These are phyloP conservation scores for Ivindomyrus marchei DNA, from an alignment of 2,113 vertebrate species.

Conservation along the genomic window DNA sequence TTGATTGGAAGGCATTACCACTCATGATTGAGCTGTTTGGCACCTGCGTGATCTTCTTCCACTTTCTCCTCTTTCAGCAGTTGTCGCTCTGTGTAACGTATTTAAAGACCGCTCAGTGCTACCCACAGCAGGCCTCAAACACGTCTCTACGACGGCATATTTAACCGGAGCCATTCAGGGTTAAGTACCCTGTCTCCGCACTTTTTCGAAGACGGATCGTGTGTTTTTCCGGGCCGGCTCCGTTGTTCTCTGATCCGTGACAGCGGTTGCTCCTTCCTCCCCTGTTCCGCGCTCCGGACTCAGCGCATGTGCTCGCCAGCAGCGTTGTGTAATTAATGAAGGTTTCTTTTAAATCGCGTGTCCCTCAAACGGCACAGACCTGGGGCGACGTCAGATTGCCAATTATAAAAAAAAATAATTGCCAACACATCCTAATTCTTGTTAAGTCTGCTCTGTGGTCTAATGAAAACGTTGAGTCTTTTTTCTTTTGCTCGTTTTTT, in stretches of 20 bases:
- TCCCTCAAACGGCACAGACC: not conserved
- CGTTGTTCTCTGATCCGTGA: not conserved
- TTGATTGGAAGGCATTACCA: not conserved
- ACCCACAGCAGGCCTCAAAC: not conserved
- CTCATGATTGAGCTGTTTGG: not conserved
- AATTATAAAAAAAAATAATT: constrained; percentile 13
- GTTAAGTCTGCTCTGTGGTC: not conserved
- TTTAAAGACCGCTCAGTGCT: not conserved
- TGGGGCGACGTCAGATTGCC: not conserved
- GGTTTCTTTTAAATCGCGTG: not conserved
- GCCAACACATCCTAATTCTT: not conserved
- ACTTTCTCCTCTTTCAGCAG: not conserved
- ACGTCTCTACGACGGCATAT: not conserved
- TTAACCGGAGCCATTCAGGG: not conserved
- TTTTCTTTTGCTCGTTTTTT: not conserved
- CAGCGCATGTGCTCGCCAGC: not conserved
- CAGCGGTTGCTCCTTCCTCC: not conserved
- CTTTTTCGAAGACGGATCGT: not conserved
- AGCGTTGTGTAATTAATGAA: not conserved
- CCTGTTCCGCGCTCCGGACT: not conserved
- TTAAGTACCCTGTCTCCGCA: not conserved
- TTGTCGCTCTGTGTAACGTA: not conserved
- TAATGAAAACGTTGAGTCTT: not conserved
- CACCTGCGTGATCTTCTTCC: not conserved
- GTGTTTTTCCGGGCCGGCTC: not conserved